phyloP scores from a whole-genome alignment of 2,113 vertebrate species.

The Tonatia bakeri region DNA sequence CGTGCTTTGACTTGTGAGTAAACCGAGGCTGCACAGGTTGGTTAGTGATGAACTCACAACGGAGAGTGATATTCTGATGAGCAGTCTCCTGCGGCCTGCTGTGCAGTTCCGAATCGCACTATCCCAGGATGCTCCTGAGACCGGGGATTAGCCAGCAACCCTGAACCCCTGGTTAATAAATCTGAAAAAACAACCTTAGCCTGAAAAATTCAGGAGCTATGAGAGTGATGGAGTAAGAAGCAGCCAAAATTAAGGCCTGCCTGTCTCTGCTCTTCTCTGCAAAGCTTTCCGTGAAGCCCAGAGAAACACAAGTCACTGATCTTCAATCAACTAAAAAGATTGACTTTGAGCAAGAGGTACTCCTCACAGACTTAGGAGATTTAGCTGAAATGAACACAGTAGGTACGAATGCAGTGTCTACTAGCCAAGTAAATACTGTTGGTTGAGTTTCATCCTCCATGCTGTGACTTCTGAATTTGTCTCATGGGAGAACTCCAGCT shows the following conservation, averaged over 20 bases:
- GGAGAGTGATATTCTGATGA: not conserved
- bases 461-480: not conserved
- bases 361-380: not conserved
- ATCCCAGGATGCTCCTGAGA: rapidly evolving
- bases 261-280: not conserved
- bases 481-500: not conserved
- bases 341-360: not conserved
- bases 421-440: not conserved
- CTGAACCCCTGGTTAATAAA: not conserved
- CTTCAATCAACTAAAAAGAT: not conserved
- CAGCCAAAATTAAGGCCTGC: not conserved
- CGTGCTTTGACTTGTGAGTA: not conserved
- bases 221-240: not conserved
- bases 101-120: not conserved
- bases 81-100: not conserved
- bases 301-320: not conserved
- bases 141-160: not conserved
- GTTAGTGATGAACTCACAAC: not conserved
- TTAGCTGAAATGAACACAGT: not conserved
- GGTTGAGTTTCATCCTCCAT: not conserved
- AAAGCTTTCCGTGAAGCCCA: not conserved
- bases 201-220: not conserved
- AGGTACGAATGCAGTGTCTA: not conserved
- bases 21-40: not conserved
- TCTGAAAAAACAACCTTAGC: not conserved